Base-by-base conservation (phyloP, 37 sponge, comb jelly and placozoan genomes). In the Corticium candelabrum region DNA sequence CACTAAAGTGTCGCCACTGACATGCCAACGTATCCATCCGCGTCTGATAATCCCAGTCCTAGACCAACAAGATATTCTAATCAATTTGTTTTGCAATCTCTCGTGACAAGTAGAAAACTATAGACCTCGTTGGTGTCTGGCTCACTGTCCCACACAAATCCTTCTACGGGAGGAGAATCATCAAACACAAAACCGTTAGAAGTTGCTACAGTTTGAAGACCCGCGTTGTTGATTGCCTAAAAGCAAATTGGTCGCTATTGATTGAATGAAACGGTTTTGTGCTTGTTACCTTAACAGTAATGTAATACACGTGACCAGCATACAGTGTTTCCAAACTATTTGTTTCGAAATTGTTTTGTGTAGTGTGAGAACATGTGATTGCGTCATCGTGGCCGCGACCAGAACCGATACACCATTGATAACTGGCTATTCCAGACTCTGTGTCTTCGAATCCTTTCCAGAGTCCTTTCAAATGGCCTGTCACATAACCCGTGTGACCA, bases 171-270 rank as follows among this genome's bases (percentile, higher is more conserved):
- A 11, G 11, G 11, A 27, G 62, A 50, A 50, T 21, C 21, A 21
- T 50, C 62, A 50, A 27, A 50, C 21, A 11, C 62, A 50, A 80
- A 80, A 7, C 84, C 86, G 0, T 35, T 38, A 0, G 93, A 89
- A 35, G 80, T 69, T 40, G 41, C 31, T 0, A 84, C 41, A 21
- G 75, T 32, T 30, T 40, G 37, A 21, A 89, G 83, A 1, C 87
- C 87, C 56, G 89, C 86, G 39, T 77, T 73, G 82, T 93, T 93
- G 7, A 1, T 40, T 1, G 76, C 93, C 93, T 93, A 27, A 32
- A 34, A 11, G 21, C 21, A 15, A 72, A 72, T 27, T 27, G 15
- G 15, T 29, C 74, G 33, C 7, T 15, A 27, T 72, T 29, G 21
- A 72, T 72, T 72, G 21, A 72, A 29, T 15, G 11, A 21, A 71